Conservation (phyloP, 2,113 vertebrate species). For the Alethe diademata region DNA sequence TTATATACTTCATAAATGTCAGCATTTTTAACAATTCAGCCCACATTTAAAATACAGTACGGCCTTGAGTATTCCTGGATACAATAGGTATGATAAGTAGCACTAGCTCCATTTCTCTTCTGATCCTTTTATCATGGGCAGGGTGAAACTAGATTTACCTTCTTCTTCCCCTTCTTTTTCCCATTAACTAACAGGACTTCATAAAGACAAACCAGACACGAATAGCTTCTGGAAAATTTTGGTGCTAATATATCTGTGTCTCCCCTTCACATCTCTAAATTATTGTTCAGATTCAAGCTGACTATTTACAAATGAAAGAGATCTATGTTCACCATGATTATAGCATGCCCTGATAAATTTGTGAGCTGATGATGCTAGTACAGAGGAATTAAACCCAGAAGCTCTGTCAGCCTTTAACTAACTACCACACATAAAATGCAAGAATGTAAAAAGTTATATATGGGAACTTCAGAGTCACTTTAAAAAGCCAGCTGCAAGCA, state of each 20-base stretch:
- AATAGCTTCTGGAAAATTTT: neutral
- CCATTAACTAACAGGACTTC: neutral
- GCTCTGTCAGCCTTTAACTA: neutral
- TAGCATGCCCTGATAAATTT: neutral
- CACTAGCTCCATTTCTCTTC: neutral
- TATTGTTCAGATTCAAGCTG: neutral
- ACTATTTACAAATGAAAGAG: neutral
- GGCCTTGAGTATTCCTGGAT: neutral
- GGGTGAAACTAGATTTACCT: neutral
- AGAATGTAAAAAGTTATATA: neutral
- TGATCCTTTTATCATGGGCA: neutral
- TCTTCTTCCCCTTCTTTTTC: neutral
- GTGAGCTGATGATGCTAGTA: neutral
- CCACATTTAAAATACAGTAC: neutral
- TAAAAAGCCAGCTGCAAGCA: neutral
- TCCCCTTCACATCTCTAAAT: neutral
- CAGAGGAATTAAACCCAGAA: neutral
- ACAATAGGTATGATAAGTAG: neutral
- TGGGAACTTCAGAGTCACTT: neutral
- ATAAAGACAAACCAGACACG: neutral
- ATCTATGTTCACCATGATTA: neutral
- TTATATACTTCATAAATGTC: conserved; percentile 63
- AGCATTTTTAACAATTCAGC: conserved; percentile 52
- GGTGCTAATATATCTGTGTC: neutral
- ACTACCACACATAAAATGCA: neutral